Base-by-base conservation (phyloP, 2,113 vertebrate species). In the Actinemys pallida region DNA sequence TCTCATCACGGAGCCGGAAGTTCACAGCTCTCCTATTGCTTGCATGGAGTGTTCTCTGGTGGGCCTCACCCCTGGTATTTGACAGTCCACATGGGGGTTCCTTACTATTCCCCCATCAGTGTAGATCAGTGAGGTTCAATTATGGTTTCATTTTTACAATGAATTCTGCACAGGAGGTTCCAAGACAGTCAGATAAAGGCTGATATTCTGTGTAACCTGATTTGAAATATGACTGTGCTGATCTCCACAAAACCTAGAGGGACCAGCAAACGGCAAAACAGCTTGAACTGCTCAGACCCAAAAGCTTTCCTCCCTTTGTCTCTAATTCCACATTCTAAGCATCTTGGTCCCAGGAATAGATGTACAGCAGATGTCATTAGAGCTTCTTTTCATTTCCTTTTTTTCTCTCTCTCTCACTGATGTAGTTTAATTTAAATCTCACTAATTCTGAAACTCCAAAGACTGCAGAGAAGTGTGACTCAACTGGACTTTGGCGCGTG, bases 241-340 rank as follows among this genome's bases (percentile, higher is more conserved):
- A 94, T 16, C 83, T 92, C 72, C 56, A 56, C 39, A 88, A 92
- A 95, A 93, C 65, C 83, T 93, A 49, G 84, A 87, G 81, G 59
- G 56, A 72, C 95, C 65, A 83, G 65, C 42, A 92, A 93, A 94
- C 83, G 49, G 89, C 89, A 90, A 96, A 96, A n/a, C n/a, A 92
- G 90, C 82, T 97, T 96, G 89, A 85, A 88, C 31, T 50, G 4
- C 86, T 54, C 86, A 94, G 49, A 65, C 76, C 85, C 92, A 59
- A 84, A 56, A 65, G 80, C 7, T 96, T 89, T 72, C 76, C 42
- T 87, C 42, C 42, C 75, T 2, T 31, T 86, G 75, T n/a, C 29
- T 91, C 69, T 96, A 96, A 97, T 96, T 97, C 81, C 80, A 79
- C 1, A 1, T 91, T 83, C 31, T 96, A 96, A 97, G 91, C 87